phyloP scores from a whole-genome alignment of 2,797 vertebrate genomes.

The Cyprinella venusta region DNA sequence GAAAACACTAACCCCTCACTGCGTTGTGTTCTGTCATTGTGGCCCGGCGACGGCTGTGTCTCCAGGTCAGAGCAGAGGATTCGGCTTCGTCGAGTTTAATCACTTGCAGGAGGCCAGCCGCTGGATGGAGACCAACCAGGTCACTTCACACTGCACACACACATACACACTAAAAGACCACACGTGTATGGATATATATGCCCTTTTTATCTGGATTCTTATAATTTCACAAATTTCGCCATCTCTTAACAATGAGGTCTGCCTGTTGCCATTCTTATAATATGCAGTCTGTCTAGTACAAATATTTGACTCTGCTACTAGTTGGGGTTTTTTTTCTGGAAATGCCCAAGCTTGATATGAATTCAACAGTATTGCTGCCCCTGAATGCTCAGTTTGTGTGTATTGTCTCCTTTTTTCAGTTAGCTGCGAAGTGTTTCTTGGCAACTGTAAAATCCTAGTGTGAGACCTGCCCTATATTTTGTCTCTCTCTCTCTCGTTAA shows the following conservation, averaged over 20 bases:
- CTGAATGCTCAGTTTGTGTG: slow-evolving; percentile 13
- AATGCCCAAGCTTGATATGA: neutral
- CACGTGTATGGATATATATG: slow-evolving; percentile 32
- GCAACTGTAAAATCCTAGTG: neutral
- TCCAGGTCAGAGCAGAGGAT: slow-evolving; percentile 97
- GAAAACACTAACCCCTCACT: slow-evolving; percentile 86
- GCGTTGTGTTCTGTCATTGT: slow-evolving; percentile 84
- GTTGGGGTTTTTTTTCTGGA: neutral
- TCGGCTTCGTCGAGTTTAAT: slow-evolving; percentile 98
- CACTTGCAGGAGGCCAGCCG: slow-evolving; percentile 94
- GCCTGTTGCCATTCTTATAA: neutral
- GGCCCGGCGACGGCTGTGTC: slow-evolving; percentile 85
- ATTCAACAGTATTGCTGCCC: neutral
- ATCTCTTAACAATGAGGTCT: slow-evolving; percentile 25
- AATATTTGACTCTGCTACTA: slow-evolving; percentile 41
- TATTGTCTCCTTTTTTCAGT: slow-evolving; percentile 2
- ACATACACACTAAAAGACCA: slow-evolving; percentile 66
- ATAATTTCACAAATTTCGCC: slow-evolving; percentile 39
- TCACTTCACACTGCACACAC: slow-evolving; percentile 89
- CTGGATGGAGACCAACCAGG: slow-evolving; percentile 97
- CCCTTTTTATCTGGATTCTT: slow-evolving; percentile 23
- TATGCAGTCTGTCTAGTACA: neutral
- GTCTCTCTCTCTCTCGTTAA: neutral
- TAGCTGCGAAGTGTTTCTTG: neutral
- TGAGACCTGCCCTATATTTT: slow-evolving; percentile 20